Evolutionary conservation across 2,113 vertebrate species (phyloP), one percentile per base, ranked within the genome.

Genomic region (Seriola quinqueradiata): DNA sequence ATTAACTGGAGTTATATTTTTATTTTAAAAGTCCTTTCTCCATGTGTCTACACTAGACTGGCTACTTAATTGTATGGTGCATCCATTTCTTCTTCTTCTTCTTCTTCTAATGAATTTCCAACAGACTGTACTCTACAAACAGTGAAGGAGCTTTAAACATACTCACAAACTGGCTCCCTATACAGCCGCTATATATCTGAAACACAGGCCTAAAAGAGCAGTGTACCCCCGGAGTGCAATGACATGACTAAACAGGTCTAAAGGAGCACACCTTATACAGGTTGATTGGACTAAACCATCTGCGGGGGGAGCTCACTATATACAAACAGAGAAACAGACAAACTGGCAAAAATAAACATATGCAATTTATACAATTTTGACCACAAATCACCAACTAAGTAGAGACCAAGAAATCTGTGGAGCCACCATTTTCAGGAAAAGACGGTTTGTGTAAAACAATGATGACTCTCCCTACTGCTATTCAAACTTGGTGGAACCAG

Each of bases 401-500:
- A 32, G 0, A 40, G 2, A 58, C 1, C 1, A 1, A 36, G 21
- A 34, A 23, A 21, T 3, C 0, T 6, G 19, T 9, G 5, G 38
- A 68, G 50, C 2, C 25, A 46, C 7, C 11, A n/a, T 28, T 23
- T 34, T 19, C 44, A 76, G 48, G 25, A 65, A 38, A 38, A 57
- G 2, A 42, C 6, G 16, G 12, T 44, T 42, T 11, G 9, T 66
- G 1, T 4, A 8, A 48, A 46, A 28, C 6, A n/a, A 8, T 38
- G 48, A 36, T 25, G 0, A 12, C 7, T 2, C 4, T 3, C 16
- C 40, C 42, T 28, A 28, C 28, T 28, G 28, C 28, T 10, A 8
- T 10, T 78, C 11, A 63, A 75, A 57, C 36, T 32, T 70, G 70
- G 70, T 70, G 0, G 9, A 79, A 59, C 70, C 71, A 75, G 77